Evolutionary conservation across 2,113 vertebrate species (phyloP).

Genomic region (Ceyx margarethae): DNA sequence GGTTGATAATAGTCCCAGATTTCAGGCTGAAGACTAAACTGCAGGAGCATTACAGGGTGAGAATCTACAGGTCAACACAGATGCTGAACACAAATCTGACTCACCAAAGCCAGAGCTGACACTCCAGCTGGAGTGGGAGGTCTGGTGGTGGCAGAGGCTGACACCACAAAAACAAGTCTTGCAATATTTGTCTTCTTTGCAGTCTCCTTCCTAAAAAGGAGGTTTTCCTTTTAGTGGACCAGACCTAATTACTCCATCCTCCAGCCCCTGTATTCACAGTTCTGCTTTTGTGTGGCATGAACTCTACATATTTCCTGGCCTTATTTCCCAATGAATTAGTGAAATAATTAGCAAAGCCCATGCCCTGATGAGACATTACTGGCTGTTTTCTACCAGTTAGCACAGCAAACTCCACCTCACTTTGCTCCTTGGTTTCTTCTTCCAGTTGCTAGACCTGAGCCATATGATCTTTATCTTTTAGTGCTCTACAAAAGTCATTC

Average conservation of each 20-base stretch:
- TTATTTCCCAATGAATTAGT: background rate
- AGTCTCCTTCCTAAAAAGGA: background rate
- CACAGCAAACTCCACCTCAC: background rate
- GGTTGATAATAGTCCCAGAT: background rate
- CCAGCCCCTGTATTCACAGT: background rate
- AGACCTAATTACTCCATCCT: background rate
- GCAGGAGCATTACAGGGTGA: background rate
- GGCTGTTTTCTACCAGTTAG: background rate
- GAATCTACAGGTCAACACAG: background rate
- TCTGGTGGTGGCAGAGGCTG: background rate
- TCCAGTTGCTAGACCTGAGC: background rate
- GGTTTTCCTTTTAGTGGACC: background rate
- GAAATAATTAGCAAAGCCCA: background rate
- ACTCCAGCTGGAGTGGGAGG: background rate
- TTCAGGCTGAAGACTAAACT: background rate
- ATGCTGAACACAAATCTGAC: background rate
- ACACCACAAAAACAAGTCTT: background rate
- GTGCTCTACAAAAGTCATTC: background rate
- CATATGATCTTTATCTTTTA: background rate
- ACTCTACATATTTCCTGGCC: fast-evolving
- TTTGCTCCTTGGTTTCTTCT: background rate
- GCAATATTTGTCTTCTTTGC: background rate
- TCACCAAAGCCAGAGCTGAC: background rate
- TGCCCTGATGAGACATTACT: background rate
- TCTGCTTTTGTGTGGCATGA: background rate